Percentiles rank a stretch among this genome's conserved stretches.
phyloP scores from a whole-genome alignment of 2,888 invertebrate genomes.

The Nomada hirtipes region DNA sequence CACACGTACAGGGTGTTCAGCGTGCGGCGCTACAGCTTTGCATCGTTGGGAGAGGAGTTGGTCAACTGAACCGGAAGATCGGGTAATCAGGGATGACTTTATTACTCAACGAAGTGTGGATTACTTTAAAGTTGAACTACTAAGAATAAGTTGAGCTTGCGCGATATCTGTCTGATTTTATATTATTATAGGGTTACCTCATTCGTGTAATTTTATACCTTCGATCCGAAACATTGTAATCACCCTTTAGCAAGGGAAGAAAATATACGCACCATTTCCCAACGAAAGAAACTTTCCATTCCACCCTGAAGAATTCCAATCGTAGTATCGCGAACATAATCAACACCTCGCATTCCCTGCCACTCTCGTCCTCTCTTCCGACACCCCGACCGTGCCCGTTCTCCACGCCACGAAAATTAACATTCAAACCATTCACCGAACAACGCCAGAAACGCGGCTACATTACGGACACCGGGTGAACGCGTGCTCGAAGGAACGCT shows the following conservation, averaged over 20 bases:
- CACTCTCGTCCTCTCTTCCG: not conserved
- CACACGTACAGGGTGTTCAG: conserved; percentile 48
- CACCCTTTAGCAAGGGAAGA: not conserved
- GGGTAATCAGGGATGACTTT: conserved; percentile 9
- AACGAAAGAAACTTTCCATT: not conserved
- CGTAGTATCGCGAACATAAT: conserved; percentile 13
- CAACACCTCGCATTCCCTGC: not conserved
- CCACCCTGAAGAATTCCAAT: not conserved
- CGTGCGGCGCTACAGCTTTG: conserved; percentile 16
- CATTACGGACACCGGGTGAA: conserved; percentile 55
- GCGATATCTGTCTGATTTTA: not conserved
- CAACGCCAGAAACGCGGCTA: conserved; percentile 53
- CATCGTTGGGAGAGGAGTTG: not conserved
- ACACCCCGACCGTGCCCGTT: not conserved
- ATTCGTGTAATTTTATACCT: too few species aligned
- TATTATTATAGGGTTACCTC: too few species aligned
- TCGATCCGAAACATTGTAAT: too few species aligned
- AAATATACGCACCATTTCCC: too few species aligned
- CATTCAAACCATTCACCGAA: conserved; percentile 24
- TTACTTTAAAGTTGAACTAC: conserved; percentile 1
- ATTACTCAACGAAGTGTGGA: not conserved
- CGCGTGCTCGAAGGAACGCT: conserved; percentile 38
- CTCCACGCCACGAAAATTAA: conserved; percentile 13
- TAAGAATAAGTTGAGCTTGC: not conserved
- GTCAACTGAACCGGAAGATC: conserved; percentile 18